Base-by-base conservation (phyloP, 2,797 vertebrate genomes). In the Loriculus beryllinus region DNA sequence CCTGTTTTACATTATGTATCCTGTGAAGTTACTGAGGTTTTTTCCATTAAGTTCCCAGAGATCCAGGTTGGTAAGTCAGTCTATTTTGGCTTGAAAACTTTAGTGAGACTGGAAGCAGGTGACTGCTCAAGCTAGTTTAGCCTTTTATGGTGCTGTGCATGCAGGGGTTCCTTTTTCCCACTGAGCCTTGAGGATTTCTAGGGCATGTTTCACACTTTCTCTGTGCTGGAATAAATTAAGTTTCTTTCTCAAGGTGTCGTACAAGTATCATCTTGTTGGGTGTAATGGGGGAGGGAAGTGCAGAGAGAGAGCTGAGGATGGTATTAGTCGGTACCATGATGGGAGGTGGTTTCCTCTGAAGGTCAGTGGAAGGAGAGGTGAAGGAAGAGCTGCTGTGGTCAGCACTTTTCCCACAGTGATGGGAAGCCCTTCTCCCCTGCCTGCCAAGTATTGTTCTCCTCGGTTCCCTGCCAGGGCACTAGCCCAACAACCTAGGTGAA, bases 361-460 rank as follows among this genome's bases (percentile, higher is more conserved):
- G 43, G 51, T 35, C 33, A n/a, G 42, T 35, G 43, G 68, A 70
- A 81, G 49, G 28, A 92, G 75, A 84, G 47, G n/a, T 82, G 45
- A 35, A 71, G 85, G 91, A 87, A 82, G 87, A 86, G 62, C 75
- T 93, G 84, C 52, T 70, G 35, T 65, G 85, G 82, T 80, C 82
- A 88, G 79, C 48, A n/a, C 0, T 68, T 75, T 51, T 76, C 72
- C 15, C 47, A 10, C 60, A 51, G 71, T 52, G 29, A 21, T 82
- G 89, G 89, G 92, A 89, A 29, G 65, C 71, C 70, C 51, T 93
- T 93, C 45, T 90, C 31, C 68, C 26, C 31, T 85, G 70, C 56
- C 86, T 85, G 67, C 56, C 91, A 94, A 91, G 68, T 92, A 88
- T 85, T 95, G 86, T 93, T 93, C 83, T 95, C 22, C 83, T 88